Base-by-base conservation (phyloP, 1,140 invertebrate genomes). In the Cotesia typhae region DNA sequence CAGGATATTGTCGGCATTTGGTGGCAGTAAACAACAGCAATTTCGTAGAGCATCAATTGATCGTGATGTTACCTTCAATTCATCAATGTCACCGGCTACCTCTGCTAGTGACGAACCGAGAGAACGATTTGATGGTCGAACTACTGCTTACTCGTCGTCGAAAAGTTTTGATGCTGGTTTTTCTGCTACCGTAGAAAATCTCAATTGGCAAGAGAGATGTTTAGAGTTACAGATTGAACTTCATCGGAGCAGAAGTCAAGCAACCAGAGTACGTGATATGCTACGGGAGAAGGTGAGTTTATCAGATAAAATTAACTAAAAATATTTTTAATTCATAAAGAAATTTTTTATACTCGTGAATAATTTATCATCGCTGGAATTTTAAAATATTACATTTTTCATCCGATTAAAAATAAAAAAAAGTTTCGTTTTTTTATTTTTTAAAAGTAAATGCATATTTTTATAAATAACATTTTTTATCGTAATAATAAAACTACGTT, bases 141-240 rank as follows among this genome's bases (percentile, higher is more conserved):
- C 78, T 0, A 67, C 70, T 37, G 71, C 60, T 67, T 85, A 83
- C 67, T 78, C 77, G 3, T 77, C 84, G 6, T 84, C 85, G 35
- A 85, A 84, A 75, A 85, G 83, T 74, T 86, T 85, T 72, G 83
- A 84, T 41, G 71, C 64, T 51, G 81, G 82, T n/a, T 87, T 87
- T 71, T 78, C 81, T 7, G 81, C 75, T 70, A 80, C 80, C 2
- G 84, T 87, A 20, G 88, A 89, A 74, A 84, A 84, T 66, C 84
- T 90, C 69, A 93, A 93, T 80, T 96, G 95, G 95, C 93, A 95
- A 83, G 93, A 95, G 80, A 88, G 93, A 36, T 96, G 94, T 82
- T 83, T 95, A 74, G 92, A 94, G 78, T 81, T 96, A 73, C 94
- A 96, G 79, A 82, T 94, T 74, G 94, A 95, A 78, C 85, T 96